Evolutionary conservation across 2,888 invertebrate species (phyloP), one percentile per base, ranked within the genome.

Genomic region (Scaptomyza flava): DNA sequence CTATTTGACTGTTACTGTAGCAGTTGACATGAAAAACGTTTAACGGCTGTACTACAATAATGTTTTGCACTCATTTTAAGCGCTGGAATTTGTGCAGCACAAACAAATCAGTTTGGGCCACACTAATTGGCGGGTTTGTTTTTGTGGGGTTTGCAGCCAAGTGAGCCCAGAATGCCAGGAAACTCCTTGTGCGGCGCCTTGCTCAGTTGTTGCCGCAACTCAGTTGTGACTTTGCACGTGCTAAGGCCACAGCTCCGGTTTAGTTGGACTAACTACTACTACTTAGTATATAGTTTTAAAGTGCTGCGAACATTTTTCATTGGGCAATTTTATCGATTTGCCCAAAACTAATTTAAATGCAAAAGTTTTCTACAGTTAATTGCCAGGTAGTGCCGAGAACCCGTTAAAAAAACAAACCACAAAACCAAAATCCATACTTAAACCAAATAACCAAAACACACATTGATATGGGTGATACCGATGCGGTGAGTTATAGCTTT

Each of bases 301-400:
- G 61, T 57, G 58, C 36, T 59, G 43, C 38, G 62, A 33, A 41
- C n/a, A 36, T 47, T 61, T 36, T 72, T 31, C 59, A 30, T 5
- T 41, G 51, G 67, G 84, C 73, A 79, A 77, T 89, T 87, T 76
- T 79, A 87, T 85, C 77, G 87, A 87, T 88, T 84, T 72, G 20
- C 23, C 36, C 12, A 58, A 64, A 72, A 78, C 47, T 2, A 20
- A 50, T 34, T 50, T 65, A 56, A 77, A 80, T 67, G 65, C 51
- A 33, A 77, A 78, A 67, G 52, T 73, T 76, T 51, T 51, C 20
- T 77, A 76, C 67, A 79, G 61, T 73, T 81, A 81, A 81, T 83
- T 77, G 74, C 68, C 76, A 81, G 80, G 60, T 53, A 67, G 83
- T 71, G 80, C 70, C 77, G 66, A 63, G 68, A 79, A 77, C 68